A percentile compares a stretch with the other conserved stretches of the same genome.
Conservation (phyloP, 2,113 vertebrate genomes). For the Xenopus borealis region DNA sequence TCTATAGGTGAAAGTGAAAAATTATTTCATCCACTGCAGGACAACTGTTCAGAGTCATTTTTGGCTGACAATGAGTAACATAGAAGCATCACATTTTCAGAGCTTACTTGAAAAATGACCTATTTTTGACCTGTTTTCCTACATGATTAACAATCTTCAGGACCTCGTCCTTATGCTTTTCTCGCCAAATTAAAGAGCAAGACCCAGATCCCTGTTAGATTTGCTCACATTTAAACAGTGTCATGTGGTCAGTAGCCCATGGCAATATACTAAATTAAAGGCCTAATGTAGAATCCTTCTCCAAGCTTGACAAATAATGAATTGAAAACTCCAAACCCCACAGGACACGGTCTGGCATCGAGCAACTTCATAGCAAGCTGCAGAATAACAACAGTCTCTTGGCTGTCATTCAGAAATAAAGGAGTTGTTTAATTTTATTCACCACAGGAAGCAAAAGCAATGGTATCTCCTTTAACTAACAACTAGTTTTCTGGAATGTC, state of each 20-base stretch:
- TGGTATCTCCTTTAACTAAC: conserved; percentile 52
- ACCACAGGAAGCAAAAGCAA: conserved; percentile 57
- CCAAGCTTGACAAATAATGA: conserved; percentile 85
- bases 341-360: conserved; percentile 70
- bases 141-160: conserved; percentile 56
- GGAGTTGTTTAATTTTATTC: conserved; percentile 63
- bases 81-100: conserved; percentile 21
- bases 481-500: conserved; percentile 30
- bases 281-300: conserved; percentile 82
- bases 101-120: conserved; percentile 47
- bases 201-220: conserved; percentile 74
- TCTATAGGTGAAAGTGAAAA: conserved; percentile 41
- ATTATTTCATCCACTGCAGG: conserved; percentile 32
- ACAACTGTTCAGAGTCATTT: neutral
- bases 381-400: conserved; percentile 64
- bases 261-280: conserved; percentile 89
- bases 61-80: neutral
- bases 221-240: conserved; percentile 70
- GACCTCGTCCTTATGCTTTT: conserved; percentile 56
- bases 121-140: conserved; percentile 58
- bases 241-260: conserved; percentile 74
- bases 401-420: conserved; percentile 66
- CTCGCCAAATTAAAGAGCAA: conserved; percentile 65
- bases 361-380: conserved; percentile 71
- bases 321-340: conserved; percentile 75